Base-by-base conservation (phyloP, 2,888 invertebrate genomes). In the Crossocerus cetratus region DNA sequence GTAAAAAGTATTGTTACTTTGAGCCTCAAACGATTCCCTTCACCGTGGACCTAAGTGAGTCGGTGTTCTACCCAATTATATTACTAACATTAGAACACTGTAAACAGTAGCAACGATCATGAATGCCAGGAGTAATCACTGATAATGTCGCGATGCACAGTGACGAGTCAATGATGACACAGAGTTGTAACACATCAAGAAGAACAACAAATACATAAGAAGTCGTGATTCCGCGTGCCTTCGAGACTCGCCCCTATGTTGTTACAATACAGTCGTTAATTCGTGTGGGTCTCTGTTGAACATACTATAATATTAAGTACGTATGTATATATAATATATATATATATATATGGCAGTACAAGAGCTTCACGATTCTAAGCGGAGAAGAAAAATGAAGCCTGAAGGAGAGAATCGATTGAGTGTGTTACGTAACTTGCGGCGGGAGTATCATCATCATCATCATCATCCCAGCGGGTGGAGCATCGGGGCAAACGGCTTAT, bases 161-260 rank as follows among this genome's bases (percentile, higher is more conserved):
- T 42, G 44, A 20, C 60, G n/a, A 22, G 58, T 69, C 32, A 61
- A 59, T 23, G 44, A 70, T 68, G 72, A 61, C 45, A 63, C 32
- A 62, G 23, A 68, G 56, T 23, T 54, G 53, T 63, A 45, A 18
- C 60, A 45, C 22, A 69, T 68, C 57, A 59, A 49, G 14, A 45
- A 44, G 2, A 45, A 55, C 16, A 53, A 14, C 8, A 62, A 60
- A 44, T 49, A 54, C 13, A 68, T 42, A 61, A n/a, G n/a, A 53
- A 67, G 63, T 63, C 66, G 63, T 77, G 77, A 74, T 20, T 67
- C 57, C 81, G 81, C 82, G 81, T 83, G 83, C 76, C 82, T 83
- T 76, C 82, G 82, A 83, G 82, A 81, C 77, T 74, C 65, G 63
- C 63, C 59, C 55, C 32, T 55, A 61, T 61, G 23, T 53, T 32